These are phyloP conservation scores for Phorcus lineatus DNA, from an alignment of 2,888 invertebrate genomes.

Conservation along the genomic window DNA sequence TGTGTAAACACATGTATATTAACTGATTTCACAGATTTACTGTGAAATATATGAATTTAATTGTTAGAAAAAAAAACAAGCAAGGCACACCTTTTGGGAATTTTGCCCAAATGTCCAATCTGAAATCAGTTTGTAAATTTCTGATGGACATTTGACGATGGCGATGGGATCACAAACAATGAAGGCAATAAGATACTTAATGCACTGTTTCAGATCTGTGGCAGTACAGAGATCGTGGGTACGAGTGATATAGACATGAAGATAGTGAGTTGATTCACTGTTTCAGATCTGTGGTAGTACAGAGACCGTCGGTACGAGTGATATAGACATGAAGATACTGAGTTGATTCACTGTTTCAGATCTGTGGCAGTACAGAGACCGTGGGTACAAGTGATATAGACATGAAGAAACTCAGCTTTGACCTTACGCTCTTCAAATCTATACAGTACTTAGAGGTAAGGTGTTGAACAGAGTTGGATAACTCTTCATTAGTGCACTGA, in stretches of 20 bases:
- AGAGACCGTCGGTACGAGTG: conserved; percentile 86
- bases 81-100: too few relatives aligned
- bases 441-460: conserved; percentile 81
- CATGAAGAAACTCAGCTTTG: conserved; percentile 87
- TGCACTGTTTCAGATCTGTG: conserved; percentile 75
- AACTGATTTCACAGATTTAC: too few relatives aligned
- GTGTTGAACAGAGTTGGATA: conserved; percentile 74
- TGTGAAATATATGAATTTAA: too few relatives aligned
- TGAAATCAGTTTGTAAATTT: too few relatives aligned
- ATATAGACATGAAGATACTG: conserved; percentile 85
- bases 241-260: conserved; percentile 90
- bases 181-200: not conserved
- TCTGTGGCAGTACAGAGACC: conserved; percentile 81
- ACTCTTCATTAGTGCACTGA: too few relatives aligned
- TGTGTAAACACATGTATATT: too few relatives aligned
- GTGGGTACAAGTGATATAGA: conserved; percentile 90
- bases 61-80: too few relatives aligned
- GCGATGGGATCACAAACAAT: too few relatives aligned
- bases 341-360: conserved; percentile 47
- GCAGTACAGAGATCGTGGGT: conserved; percentile 83
- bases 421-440: conserved; percentile 88
- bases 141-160: too few relatives aligned
- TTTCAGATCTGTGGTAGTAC: conserved; percentile 79
- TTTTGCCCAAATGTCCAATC: too few relatives aligned
- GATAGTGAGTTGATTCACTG: not conserved